Evolutionary conservation across 1,140 invertebrate species (phyloP), one percentile per base, ranked within the genome.

Genomic region (Monomorium pharaonis): DNA sequence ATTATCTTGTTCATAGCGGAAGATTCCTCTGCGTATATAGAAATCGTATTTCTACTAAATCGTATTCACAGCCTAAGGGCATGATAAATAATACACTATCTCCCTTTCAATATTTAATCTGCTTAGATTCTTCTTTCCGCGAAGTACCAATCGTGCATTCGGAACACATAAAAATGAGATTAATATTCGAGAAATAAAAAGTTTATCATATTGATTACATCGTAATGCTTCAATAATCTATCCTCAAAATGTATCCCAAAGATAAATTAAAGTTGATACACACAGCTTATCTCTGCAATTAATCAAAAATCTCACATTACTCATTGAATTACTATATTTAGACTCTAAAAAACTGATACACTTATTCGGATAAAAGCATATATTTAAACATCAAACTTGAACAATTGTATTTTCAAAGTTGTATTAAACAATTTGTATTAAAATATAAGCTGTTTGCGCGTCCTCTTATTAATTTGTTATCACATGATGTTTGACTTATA

Each of bases 1-100:
- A 65, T 77, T 65, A 33, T 24, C 67, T 65, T 51, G 18, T 67
- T 78, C 3, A 49, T 16, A 78, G 12, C 37, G 58, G 12, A 78
- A 78, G 27, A 78, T 47, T 78, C 27, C 60, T 65, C 1, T 65
- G 21, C 7, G 18, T 18, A 65, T 47, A 77, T 6, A 78, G 37
- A 27, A 1, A 30, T 16, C 10, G 10, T 24, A n/a, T n/a, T n/a
- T n/a, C n/a, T 10, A 62, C 9, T 76, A 4, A 60, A 30, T 5
- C 60, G 27, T 37, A 12, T 60, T 80, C 7, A 58, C 1, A 47
- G 7, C 27, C 1, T 18, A 49, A 70, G 44, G 51, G 49, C 9
- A 30, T n/a, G 12, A 72, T 30, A 72, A 70, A 72, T 72, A 51
- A 72, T 16, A 9, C 16, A 30, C 18, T 72, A 72, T 69, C 24